These are phyloP conservation scores for Lates calcarifer DNA, from an alignment of 2,113 vertebrate genomes.

Conservation along the genomic window DNA sequence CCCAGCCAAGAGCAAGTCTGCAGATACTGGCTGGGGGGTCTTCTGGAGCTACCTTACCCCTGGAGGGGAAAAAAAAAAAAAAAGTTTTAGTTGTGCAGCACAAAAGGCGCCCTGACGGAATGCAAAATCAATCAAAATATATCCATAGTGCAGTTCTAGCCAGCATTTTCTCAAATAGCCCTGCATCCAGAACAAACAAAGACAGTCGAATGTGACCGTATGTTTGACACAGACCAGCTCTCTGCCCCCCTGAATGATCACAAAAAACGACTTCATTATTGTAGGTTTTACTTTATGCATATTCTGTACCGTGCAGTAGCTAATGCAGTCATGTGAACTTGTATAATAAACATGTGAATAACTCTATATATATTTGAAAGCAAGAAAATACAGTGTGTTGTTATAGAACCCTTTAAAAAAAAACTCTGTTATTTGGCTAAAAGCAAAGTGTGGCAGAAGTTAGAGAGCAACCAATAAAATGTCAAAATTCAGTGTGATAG, in stretches of 20 bases:
- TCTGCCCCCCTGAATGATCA: neutral
- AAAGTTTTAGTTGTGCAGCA: neutral
- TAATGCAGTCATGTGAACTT: neutral
- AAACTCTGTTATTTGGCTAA: too few relatives aligned
- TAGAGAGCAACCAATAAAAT: too few relatives aligned
- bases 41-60: neutral
- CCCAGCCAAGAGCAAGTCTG: neutral
- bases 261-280: too few relatives aligned
- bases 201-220: neutral
- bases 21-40: neutral
- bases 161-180: neutral
- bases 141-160: neutral
- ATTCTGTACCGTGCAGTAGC: neutral
- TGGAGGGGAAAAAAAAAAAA: too few relatives aligned
- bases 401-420: neutral
- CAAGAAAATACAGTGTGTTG: neutral
- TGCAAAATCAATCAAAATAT: neutral
- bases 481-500: too few relatives aligned
- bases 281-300: neutral
- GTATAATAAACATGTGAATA: neutral
- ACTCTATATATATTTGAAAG: neutral
- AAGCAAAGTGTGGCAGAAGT: too few relatives aligned
- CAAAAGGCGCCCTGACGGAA: neutral
- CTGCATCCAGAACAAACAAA: neutral
- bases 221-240: neutral